These are phyloP conservation scores for Lysandra coridon DNA, from an alignment of 2,888 invertebrate species.

Conservation along the genomic window DNA sequence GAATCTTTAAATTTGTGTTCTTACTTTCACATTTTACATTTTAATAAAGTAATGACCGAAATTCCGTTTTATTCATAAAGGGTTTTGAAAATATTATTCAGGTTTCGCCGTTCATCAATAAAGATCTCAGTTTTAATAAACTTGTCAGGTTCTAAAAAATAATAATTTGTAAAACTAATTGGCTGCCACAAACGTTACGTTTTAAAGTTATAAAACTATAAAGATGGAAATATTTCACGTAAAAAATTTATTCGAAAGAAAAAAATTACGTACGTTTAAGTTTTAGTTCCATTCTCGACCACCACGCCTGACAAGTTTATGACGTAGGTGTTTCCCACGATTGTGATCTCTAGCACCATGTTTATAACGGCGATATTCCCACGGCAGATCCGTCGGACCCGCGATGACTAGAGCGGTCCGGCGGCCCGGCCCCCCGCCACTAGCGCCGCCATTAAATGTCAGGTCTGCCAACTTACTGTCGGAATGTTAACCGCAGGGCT, in stretches of 20 bases:
- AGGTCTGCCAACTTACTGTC: slow-evolving; percentile 63
- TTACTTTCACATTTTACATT: too few species aligned
- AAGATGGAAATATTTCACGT: neutral
- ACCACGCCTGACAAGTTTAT: neutral
- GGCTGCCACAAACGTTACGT: neutral
- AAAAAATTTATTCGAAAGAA: neutral
- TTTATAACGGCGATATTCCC: slow-evolving; percentile 43
- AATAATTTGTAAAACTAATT: neutral
- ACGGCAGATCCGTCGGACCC: slow-evolving; percentile 68
- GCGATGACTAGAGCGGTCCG: slow-evolving; percentile 80
- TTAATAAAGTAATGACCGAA: neutral
- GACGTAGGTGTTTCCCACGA: slow-evolving; percentile 37
- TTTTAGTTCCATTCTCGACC: neutral
- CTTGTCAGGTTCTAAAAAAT: neutral
- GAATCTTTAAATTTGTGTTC: neutral
- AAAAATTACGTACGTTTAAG: neutral
- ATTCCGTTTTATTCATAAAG: neutral
- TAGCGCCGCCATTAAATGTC: slow-evolving; percentile 63
- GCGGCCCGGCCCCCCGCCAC: slow-evolving; percentile 68
- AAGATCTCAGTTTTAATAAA: neutral
- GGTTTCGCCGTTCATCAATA: slow-evolving; percentile 9
- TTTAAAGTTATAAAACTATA: neutral
- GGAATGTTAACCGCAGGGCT: slow-evolving; percentile 31
- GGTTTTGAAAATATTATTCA: neutral
- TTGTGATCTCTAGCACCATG: slow-evolving; percentile 34